These are phyloP conservation scores for Cyphomyrus plagiostoma DNA, from an alignment of 2,113 vertebrate genomes.

Conservation along the genomic window DNA sequence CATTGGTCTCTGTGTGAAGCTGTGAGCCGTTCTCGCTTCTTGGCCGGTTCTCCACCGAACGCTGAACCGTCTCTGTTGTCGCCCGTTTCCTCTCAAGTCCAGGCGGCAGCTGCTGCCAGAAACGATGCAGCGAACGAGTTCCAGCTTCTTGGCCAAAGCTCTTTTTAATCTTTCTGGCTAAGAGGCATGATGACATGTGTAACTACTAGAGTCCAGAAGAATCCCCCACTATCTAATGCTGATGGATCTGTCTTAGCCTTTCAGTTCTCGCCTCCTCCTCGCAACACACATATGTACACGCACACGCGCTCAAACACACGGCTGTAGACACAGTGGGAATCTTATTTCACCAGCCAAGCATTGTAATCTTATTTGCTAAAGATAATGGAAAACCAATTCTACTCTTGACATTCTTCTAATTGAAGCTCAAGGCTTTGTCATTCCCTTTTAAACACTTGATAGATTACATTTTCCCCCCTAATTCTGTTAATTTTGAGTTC, in stretches of 20 bases:
- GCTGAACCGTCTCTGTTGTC: neutral
- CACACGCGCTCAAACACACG: constrained; percentile 12
- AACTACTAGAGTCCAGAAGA: constrained; percentile 38
- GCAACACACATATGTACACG: neutral
- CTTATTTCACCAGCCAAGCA: constrained; percentile 8
- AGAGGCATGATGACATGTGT: constrained; percentile 47
- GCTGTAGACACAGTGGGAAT: constrained; percentile 19
- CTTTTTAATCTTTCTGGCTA: constrained; percentile 45
- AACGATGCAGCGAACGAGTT: constrained; percentile 41
- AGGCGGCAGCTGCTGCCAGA: neutral
- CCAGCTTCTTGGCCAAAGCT: constrained; percentile 34
- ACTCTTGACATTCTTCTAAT: neutral
- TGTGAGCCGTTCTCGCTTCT: neutral
- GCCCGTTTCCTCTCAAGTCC: neutral
- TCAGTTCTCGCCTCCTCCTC: neutral
- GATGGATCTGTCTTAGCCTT: constrained; percentile 28
- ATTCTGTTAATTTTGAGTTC: neutral
- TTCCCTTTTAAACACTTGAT: neutral
- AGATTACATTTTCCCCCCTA: neutral
- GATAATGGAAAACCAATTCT: constrained; percentile 3
- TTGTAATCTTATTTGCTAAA: neutral
- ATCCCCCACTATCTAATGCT: constrained; percentile 34
- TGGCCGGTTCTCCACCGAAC: neutral
- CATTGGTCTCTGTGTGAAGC: neutral
- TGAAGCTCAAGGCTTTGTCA: neutral